These are phyloP conservation scores for Intellagama lesueurii DNA, from an alignment of 2,797 vertebrate species.

Conservation along the genomic window DNA sequence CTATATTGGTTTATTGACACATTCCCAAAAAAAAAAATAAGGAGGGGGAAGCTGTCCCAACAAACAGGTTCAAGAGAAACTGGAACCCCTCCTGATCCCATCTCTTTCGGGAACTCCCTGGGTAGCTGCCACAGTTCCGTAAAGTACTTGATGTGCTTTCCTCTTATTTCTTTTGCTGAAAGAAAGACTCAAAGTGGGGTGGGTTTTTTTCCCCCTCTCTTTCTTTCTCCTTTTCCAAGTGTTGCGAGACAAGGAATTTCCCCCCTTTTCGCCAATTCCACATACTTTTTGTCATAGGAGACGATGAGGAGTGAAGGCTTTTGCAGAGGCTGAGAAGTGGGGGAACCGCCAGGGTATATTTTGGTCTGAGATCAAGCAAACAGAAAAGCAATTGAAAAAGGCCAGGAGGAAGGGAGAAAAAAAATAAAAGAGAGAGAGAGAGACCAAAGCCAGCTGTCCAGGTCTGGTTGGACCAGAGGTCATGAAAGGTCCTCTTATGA, in stretches of 20 bases:
- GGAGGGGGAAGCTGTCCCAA: no score
- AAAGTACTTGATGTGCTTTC: conserved; percentile 52
- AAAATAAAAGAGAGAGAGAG: neutral
- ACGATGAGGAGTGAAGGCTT: conserved; percentile 70
- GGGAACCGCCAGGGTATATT: conserved; percentile 69
- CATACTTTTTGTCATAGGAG: conserved; percentile 74
- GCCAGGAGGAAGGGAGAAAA: conserved; percentile 39
- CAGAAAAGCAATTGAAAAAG: conserved; percentile 57
- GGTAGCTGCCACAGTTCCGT: conserved; percentile 57
- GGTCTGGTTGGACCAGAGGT: neutral
- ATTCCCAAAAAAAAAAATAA: neutral
- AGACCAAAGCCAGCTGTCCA: conserved; percentile 40
- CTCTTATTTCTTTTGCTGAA: neutral
- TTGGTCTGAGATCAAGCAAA: conserved; percentile 56
- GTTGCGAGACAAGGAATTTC: conserved; percentile 73
- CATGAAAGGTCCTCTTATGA: neutral
- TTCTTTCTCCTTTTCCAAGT: conserved; percentile 31
- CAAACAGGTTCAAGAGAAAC: neutral
- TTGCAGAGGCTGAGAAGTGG: conserved; percentile 68
- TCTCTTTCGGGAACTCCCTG: conserved; percentile 16
- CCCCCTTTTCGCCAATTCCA: conserved; percentile 69
- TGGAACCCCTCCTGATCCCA: neutral
- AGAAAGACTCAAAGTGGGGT: conserved; percentile 43
- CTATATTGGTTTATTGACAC: neutral
- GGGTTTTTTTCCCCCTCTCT: conserved; percentile 25